Conservation (phyloP, 1,140 invertebrate species). For the Parasteatoda tepidariorum region DNA sequence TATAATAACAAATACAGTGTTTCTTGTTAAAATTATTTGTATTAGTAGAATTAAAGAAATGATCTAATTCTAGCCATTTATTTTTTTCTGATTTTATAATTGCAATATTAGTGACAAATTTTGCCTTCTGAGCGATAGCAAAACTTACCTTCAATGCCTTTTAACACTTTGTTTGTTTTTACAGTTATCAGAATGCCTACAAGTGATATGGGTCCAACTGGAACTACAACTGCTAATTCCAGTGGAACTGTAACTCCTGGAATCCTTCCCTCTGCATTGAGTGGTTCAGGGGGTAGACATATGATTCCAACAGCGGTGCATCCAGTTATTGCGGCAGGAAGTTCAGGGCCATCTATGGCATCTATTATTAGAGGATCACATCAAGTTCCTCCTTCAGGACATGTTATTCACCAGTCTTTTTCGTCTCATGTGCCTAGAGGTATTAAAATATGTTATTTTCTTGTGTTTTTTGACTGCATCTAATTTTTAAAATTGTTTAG, state of each 20-base stretch:
- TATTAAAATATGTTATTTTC: not conserved
- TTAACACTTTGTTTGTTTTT: not conserved
- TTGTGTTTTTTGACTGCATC: not conserved
- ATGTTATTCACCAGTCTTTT: conserved; percentile 56
- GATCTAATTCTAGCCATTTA: no score
- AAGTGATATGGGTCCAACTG: conserved; percentile 19
- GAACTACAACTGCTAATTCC: conserved; percentile 19
- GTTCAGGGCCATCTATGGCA: conserved; percentile 47
- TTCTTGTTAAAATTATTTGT: no score
- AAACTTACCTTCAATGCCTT: not conserved
- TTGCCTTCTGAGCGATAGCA: no score
- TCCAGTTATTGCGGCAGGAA: conserved; percentile 46
- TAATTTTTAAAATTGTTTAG: no score
- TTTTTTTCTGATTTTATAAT: no score
- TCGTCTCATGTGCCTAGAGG: conserved; percentile 62
- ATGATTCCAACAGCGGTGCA: conserved; percentile 44
- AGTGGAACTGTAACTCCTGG: conserved; percentile 6
- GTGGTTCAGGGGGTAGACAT: conserved; percentile 15
- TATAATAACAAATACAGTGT: no score
- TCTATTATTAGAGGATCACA: conserved; percentile 60
- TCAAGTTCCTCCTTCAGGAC: conserved; percentile 40
- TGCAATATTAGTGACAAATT: no score
- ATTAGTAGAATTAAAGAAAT: no score
- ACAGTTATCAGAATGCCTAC: conserved; percentile 42
- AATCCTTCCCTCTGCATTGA: conserved; percentile 39